phyloP scores from a whole-genome alignment of 2,797 vertebrate species.

The Enteromius paludinosus region DNA sequence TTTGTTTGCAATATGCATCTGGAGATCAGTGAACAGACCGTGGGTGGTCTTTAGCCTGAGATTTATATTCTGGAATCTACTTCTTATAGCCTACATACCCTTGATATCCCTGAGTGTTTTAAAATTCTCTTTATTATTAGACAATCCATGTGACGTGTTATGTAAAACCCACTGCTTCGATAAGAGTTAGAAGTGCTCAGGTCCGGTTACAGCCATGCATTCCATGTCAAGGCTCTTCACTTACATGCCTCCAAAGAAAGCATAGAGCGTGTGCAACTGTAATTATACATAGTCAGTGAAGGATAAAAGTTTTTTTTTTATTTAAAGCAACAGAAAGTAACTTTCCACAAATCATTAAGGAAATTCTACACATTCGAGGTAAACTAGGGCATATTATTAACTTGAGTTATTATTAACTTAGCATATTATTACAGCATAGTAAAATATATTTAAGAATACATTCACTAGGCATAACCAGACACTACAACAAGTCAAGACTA shows the following conservation, averaged over 20 bases:
- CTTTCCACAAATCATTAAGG: background rate
- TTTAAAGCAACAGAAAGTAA: slow-evolving; percentile 20
- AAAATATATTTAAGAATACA: slow-evolving; percentile 11
- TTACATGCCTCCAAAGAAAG: slow-evolving; percentile 31
- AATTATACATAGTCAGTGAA: slow-evolving; percentile 6
- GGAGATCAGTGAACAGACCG: background rate
- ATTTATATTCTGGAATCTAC: background rate
- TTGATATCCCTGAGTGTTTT: background rate
- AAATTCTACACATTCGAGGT: background rate
- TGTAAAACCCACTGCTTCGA: background rate
- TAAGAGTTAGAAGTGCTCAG: slow-evolving; percentile 11
- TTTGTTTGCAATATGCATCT: slow-evolving; percentile 1
- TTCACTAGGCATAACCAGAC: slow-evolving; percentile 10
- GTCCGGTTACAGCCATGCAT: slow-evolving; percentile 22
- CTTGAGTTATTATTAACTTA: background rate
- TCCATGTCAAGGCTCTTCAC: slow-evolving; percentile 21
- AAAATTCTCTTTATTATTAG: background rate
- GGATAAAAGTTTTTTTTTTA: background rate
- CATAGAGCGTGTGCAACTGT: slow-evolving; percentile 6
- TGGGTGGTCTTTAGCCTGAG: background rate
- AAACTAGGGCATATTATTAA: background rate
- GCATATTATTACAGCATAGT: background rate
- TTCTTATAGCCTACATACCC: background rate
- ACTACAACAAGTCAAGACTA: slow-evolving; percentile 15
- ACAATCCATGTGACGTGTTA: background rate